Evolutionary conservation across 1,140 invertebrate genomes (phyloP).

Genomic region (Drosophila sp.): DNA sequence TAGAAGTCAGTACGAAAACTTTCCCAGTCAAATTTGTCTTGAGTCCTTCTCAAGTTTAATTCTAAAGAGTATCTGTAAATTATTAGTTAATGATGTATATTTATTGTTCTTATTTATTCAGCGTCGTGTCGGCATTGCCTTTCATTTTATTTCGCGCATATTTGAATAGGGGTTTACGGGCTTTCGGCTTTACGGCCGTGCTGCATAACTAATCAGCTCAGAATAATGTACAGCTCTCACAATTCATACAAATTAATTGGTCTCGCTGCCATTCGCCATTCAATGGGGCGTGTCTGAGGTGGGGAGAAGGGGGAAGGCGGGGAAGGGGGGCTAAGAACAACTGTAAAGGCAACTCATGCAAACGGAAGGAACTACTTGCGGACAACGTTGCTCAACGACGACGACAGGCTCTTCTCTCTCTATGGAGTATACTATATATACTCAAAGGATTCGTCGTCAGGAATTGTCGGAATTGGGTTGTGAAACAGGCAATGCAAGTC

Average conservation of each 20-base stretch:
- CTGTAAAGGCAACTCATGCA: slow-evolving; percentile 44
- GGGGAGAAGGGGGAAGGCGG: slow-evolving; percentile 14
- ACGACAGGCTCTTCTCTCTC: slow-evolving; percentile 14
- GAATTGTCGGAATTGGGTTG: slow-evolving; percentile 52
- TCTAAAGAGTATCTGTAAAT: slow-evolving; percentile 19
- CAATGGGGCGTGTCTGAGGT: slow-evolving; percentile 47
- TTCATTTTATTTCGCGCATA: slow-evolving; percentile 59
- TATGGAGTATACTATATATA: not conserved
- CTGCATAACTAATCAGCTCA: slow-evolving; percentile 66
- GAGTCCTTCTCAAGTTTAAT: not conserved
- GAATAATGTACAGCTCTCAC: slow-evolving; percentile 70
- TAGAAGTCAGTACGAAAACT: too few relatives aligned
- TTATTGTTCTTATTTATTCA: slow-evolving; percentile 45
- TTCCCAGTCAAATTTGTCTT: too few relatives aligned
- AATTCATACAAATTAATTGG: slow-evolving; percentile 81
- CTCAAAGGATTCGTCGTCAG: not conserved
- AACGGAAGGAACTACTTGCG: slow-evolving; percentile 77
- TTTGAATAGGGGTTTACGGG: slow-evolving; percentile 40
- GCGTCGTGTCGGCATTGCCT: slow-evolving; percentile 51
- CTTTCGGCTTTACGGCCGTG: slow-evolving; percentile 41
- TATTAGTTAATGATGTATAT: not conserved
- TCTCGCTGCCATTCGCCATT: slow-evolving; percentile 57
- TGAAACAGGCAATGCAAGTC: slow-evolving; percentile 62
- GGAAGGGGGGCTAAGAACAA: not conserved
- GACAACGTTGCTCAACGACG: slow-evolving; percentile 64